phyloP scores from a whole-genome alignment of 2,113 vertebrate genomes.

The Lamprologus tigripictilis region DNA sequence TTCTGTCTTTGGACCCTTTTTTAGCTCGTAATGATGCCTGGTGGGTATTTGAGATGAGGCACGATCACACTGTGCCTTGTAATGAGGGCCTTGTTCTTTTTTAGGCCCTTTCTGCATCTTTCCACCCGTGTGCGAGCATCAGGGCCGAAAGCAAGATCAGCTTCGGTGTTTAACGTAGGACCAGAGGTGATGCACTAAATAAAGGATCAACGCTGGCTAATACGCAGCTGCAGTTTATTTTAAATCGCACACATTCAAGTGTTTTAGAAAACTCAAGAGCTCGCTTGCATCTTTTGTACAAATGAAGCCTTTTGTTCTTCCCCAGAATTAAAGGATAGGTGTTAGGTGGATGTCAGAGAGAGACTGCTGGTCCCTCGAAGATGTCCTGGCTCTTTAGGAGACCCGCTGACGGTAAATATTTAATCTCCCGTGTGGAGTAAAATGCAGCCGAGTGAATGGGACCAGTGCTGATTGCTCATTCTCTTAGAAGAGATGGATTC shows the following conservation, averaged over 20 bases:
- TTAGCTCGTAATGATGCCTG: slow-evolving; percentile 62
- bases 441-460: slow-evolving; percentile 45
- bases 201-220: not conserved
- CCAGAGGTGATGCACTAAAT: not conserved
- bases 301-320: slow-evolving; percentile 27
- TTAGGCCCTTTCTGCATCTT: slow-evolving; percentile 7
- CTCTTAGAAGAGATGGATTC: slow-evolving; percentile 64
- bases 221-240: not conserved
- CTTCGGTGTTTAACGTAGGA: not conserved
- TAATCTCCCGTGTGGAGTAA: slow-evolving; percentile 39
- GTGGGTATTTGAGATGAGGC: slow-evolving; percentile 58
- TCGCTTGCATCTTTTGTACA: slow-evolving; percentile 5
- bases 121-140: not conserved
- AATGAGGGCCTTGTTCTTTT: slow-evolving; percentile 55
- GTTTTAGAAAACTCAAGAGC: not conserved
- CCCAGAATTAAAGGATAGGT: slow-evolving; percentile 28
- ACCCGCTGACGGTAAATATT: slow-evolving; percentile 60
- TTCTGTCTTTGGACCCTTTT: slow-evolving; percentile 52
- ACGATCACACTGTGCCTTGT: slow-evolving; percentile 27
- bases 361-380: slow-evolving; percentile 33
- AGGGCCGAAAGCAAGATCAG: not conserved
- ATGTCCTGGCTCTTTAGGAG: slow-evolving; percentile 25
- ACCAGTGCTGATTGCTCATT: slow-evolving; percentile 62
- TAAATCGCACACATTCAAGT: not conserved
- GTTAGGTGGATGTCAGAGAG: slow-evolving; percentile 15